These are phyloP conservation scores for Cheirogaleus medius DNA, from an alignment of 2,113 vertebrate genomes.

Conservation along the genomic window DNA sequence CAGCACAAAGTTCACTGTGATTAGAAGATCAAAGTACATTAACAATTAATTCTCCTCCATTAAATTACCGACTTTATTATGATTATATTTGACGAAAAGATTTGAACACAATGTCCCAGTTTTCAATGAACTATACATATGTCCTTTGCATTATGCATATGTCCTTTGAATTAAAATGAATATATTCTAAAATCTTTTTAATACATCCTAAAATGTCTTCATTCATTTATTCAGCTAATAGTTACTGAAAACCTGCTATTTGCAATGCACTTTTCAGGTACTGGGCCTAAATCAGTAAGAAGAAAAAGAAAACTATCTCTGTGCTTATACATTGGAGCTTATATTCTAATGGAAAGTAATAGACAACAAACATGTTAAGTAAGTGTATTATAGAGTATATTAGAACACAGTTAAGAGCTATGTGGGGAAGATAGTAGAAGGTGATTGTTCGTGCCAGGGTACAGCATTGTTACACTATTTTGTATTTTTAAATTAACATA, in stretches of 20 bases:
- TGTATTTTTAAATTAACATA: neutral
- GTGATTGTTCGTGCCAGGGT: neutral
- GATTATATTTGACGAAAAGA: neutral
- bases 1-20: neutral
- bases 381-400: neutral
- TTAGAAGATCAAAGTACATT: neutral
- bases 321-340: neutral
- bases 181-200: neutral
- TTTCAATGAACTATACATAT: neutral
- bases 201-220: neutral
- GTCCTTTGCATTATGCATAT: neutral
- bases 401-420: neutral
- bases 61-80: neutral
- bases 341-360: neutral
- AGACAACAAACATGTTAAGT: neutral
- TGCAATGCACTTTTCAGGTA: neutral
- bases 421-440: neutral
- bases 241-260: neutral
- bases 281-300: neutral
- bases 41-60: neutral
- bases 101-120: neutral
- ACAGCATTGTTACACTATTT: neutral
- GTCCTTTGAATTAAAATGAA: neutral
- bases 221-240: neutral
- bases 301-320: neutral